Base-by-base conservation (phyloP, 1,140 invertebrate species). In the Aphidius ervi region DNA sequence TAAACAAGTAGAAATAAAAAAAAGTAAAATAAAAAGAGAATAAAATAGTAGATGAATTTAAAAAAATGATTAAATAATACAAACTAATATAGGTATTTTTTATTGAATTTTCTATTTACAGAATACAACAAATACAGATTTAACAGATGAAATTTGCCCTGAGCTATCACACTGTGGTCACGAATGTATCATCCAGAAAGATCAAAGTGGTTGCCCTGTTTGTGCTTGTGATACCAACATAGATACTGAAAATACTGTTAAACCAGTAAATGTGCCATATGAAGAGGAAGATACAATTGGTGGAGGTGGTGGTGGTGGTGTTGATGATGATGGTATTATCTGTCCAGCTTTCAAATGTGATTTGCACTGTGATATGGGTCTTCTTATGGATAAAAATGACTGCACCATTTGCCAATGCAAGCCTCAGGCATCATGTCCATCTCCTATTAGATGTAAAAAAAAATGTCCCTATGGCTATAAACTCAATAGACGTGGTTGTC, bases 391-490 rank as follows among this genome's bases (percentile, higher is more conserved):
- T 48, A 70, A 74, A 41, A 75, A 75, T 46, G 72, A 72, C 47
- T 79, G 77, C 59, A 71, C 67, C 9, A 58, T 77, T 1, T 77
- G 75, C 63, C 65, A 74, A 54, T 77, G 75, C 58, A 71, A 71
- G 48, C 63, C 70, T 1, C 67, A 66, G 7, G 53, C 64, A 9
- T 9, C 39, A 9, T 77, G 74, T 57, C 66, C 73, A 43, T 43
- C 65, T 8, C 57, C 72, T 39, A 43, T 61, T 45, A 67, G 62
- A 50, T 77, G 75, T 67, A 75, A 66, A 40, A 76, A 70, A 56
- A 73, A 72, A 54, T 79, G 76, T 56, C 67, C 63, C 9, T 71
- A 68, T 47, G 77, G 77, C 10, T 76, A 72, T 64, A 74, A 70
- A 58, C 68, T 61, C 46, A 73, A 77, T 58, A 72, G 71, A 59